These are phyloP conservation scores for Pardosa pseudoannulata DNA, from an alignment of 2,888 invertebrate species.

Conservation along the genomic window DNA sequence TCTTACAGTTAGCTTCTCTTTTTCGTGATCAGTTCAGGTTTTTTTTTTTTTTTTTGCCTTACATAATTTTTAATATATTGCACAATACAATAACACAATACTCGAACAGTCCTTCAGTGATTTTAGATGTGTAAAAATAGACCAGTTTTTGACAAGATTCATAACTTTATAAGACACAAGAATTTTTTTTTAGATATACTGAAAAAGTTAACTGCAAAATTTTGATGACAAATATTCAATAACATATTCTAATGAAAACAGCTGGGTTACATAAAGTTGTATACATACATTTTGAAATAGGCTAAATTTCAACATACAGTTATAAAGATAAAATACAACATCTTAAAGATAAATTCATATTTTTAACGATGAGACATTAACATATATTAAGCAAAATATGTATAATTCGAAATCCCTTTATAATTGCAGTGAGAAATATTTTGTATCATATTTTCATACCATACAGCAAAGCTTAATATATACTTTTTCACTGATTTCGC, in stretches of 20 bases:
- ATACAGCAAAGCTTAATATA: no score
- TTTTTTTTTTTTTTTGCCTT: not conserved
- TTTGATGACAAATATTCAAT: not conserved
- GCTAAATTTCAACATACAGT: not conserved
- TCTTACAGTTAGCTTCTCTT: not conserved
- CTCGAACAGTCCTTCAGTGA: not conserved
- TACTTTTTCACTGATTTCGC: no score
- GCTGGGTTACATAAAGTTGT: no score
- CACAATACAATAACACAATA: not conserved
- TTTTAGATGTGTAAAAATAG: not conserved
- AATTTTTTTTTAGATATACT: not conserved
- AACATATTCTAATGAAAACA: no score
- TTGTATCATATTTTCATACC: no score
- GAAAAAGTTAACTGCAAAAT: not conserved
- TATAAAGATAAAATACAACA: conserved; percentile 2
- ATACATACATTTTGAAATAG: no score
- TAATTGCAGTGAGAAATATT: no score
- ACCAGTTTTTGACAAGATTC: not conserved
- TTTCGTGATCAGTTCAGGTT: not conserved
- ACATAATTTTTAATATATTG: not conserved
- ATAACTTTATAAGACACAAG: not conserved
- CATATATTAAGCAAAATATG: no score
- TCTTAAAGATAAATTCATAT: no score
- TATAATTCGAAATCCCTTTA: no score
- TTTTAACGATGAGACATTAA: not conserved